Percentiles rank a stretch among this genome's conserved stretches.
These are phyloP conservation scores for Clarias batrachus DNA, from an alignment of 2,113 vertebrate genomes.

Conservation along the genomic window DNA sequence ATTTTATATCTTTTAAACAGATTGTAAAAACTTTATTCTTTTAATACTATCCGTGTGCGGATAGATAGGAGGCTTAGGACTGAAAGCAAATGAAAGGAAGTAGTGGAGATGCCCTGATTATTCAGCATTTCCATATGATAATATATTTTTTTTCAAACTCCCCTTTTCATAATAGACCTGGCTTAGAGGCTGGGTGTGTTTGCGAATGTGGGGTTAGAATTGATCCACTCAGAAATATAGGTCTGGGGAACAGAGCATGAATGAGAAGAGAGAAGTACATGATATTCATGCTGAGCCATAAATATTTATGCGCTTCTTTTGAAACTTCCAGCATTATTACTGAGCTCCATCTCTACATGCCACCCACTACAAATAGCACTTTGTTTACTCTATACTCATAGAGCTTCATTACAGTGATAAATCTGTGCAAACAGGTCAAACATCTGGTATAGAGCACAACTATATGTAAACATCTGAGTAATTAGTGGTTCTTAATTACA, in stretches of 20 bases:
- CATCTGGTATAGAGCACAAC: not conserved
- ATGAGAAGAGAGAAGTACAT: slow-evolving; percentile 26
- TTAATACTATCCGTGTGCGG: not conserved
- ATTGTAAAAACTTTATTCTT: not conserved
- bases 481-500: not conserved
- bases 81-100: slow-evolving; percentile 38
- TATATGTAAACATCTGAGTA: not conserved
- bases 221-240: slow-evolving; percentile 34
- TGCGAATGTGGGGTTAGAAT: not conserved
- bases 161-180: not conserved
- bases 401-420: slow-evolving; percentile 19
- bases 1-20: not conserved
- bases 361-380: not conserved
- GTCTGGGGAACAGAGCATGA: slow-evolving; percentile 2
- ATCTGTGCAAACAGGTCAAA: slow-evolving; percentile 29
- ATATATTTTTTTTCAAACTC: slow-evolving; percentile 37
- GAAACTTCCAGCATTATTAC: slow-evolving; percentile 41
- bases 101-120: slow-evolving; percentile 28
- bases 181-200: slow-evolving; percentile 14
- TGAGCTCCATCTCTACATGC: slow-evolving; percentile 27
- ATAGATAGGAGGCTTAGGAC: slow-evolving; percentile 45
- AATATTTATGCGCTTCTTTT: slow-evolving; percentile 54
- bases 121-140: slow-evolving; percentile 41
- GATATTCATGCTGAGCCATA: slow-evolving; percentile 50
- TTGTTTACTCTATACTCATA: slow-evolving; percentile 15